These are phyloP conservation scores for Psylliodes chrysocephalus DNA, from an alignment of 2,888 invertebrate genomes.

Conservation along the genomic window DNA sequence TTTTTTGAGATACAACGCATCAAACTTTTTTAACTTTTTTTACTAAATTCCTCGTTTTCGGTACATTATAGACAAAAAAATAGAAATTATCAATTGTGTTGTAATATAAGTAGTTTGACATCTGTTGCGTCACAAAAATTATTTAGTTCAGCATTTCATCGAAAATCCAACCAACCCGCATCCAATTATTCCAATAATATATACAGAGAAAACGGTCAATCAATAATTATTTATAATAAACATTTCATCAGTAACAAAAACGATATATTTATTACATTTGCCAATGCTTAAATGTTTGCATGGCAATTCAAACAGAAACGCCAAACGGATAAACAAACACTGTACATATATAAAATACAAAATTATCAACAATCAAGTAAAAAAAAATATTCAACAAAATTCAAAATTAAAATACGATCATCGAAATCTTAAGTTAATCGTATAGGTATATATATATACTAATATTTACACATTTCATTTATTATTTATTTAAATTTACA, in stretches of 20 bases:
- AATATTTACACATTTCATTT: conserved; percentile 14
- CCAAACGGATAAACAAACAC: conserved; percentile 45
- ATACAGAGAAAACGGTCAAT: conserved; percentile 45
- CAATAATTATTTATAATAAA: conserved; percentile 50
- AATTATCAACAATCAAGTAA: conserved; percentile 51
- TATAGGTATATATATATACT: conserved; percentile 43
- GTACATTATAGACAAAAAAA: no score
- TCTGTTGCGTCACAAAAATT: no score
- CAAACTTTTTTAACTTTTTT: no score
- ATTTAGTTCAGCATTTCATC: background rate
- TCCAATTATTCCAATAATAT: conserved; percentile 42
- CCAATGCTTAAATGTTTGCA: conserved; percentile 49
- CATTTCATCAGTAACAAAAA: conserved; percentile 53
- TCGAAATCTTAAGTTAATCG: conserved; percentile 43
- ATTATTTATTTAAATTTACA: conserved; percentile 48
- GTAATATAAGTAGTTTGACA: no score
- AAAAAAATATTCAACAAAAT: conserved; percentile 46
- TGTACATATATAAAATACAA: conserved; percentile 53
- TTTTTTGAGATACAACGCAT: no score
- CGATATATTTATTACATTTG: conserved; percentile 35
- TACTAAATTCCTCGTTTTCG: no score
- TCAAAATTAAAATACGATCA: no score
- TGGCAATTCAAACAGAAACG: conserved; percentile 50
- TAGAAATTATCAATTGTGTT: no score
- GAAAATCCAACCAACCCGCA: background rate